phyloP scores from a whole-genome alignment of 23 tunicate species.

The Pegea sp. region DNA sequence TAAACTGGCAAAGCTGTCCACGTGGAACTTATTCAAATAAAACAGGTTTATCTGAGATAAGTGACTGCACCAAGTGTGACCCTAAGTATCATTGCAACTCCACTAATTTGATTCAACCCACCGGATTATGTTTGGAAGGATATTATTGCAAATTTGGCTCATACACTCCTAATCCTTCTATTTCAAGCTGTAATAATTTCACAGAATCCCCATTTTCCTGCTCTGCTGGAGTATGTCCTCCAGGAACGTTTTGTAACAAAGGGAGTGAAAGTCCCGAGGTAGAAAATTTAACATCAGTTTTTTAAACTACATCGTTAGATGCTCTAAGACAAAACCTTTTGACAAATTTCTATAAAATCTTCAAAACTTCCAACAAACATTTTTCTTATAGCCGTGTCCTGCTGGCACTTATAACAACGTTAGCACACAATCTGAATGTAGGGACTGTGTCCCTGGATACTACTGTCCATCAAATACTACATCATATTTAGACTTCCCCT shows the following conservation, averaged over 20 bases:
- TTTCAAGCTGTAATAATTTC: conserved; percentile 4
- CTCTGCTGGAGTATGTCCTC: conserved; percentile 63
- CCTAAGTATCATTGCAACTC: conserved; percentile 46
- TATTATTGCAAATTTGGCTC: conserved; percentile 63
- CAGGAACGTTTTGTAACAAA: conserved; percentile 39
- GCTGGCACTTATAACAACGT: conserved; percentile 60
- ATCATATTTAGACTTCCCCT: conserved; percentile 9
- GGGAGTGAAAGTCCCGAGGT: conserved; percentile 34
- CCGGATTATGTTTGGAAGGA: conserved; percentile 30
- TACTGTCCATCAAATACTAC: conserved; percentile 37
- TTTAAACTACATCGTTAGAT: too few species aligned
- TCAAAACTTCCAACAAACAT: background rate
- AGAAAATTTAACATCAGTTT: background rate
- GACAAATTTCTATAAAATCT: background rate
- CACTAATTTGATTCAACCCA: conserved; percentile 19
- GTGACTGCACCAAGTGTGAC: conserved; percentile 44
- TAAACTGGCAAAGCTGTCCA: conserved; percentile 47
- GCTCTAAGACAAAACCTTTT: too few species aligned
- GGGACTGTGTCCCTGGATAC: conserved; percentile 45
- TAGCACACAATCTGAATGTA: conserved; percentile 12
- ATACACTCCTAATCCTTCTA: conserved; percentile 19
- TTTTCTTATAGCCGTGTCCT: conserved; percentile 16
- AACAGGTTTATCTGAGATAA: conserved; percentile 1
- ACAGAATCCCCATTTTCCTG: conserved; percentile 25
- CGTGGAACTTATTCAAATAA: conserved; percentile 42